Conservation (phyloP, 2,113 vertebrate genomes). For the Orycteropus afer region DNA sequence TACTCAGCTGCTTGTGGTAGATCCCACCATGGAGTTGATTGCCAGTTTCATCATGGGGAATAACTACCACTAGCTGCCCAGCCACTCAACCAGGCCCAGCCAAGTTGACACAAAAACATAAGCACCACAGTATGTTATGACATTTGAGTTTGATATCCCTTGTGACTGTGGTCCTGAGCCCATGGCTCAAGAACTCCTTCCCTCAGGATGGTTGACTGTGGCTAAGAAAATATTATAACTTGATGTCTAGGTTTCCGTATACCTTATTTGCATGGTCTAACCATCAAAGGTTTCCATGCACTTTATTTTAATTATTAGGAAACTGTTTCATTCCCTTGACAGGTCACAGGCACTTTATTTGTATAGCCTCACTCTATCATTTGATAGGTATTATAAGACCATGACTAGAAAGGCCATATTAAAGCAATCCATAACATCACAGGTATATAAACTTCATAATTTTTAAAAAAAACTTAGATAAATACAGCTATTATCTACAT, state of each 20-base stretch:
- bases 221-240: too few relatives aligned
- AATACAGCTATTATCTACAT: not conserved
- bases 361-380: not conserved
- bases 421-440: not conserved
- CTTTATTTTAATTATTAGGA: not conserved
- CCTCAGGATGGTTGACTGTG: too few relatives aligned
- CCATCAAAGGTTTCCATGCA: not conserved
- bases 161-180: too few relatives aligned
- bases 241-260: not conserved
- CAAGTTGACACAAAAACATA: too few relatives aligned
- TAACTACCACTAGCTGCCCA: too few relatives aligned
- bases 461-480: not conserved
- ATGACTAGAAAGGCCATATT: not conserved
- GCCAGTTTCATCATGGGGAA: too few relatives aligned
- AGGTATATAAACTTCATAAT: not conserved
- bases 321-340: not conserved
- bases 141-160: too few relatives aligned
- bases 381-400: not conserved
- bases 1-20: too few relatives aligned
- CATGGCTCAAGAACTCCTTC: too few relatives aligned
- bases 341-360: not conserved
- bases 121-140: too few relatives aligned
- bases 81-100: too few relatives aligned
- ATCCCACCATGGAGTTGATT: too few relatives aligned
- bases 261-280: not conserved